These are phyloP conservation scores for Coregonus sp. DNA, from an alignment of 2,797 vertebrate genomes.

Conservation along the genomic window DNA sequence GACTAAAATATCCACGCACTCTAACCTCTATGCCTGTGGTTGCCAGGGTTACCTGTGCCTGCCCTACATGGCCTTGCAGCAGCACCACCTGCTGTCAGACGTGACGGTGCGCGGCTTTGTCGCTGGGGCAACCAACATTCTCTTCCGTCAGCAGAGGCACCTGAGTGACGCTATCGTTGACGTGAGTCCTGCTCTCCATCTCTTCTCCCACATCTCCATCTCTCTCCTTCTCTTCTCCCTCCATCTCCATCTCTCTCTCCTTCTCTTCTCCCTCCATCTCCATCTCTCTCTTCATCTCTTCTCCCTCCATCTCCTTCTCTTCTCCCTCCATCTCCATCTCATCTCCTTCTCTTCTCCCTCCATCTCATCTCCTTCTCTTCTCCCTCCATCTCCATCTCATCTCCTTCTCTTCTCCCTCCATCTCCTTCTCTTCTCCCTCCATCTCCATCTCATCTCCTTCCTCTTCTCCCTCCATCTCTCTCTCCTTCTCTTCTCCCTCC, in stretches of 20 bases:
- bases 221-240: neutral
- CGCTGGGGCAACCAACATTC: constrained; percentile 94
- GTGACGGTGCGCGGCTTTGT: constrained; percentile 91
- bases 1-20: no score
- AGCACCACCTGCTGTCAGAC: constrained; percentile 95
- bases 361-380: neutral
- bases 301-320: neutral
- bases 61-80: constrained; percentile 98
- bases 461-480: neutral
- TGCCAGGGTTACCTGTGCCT: constrained; percentile 93
- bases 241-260: neutral
- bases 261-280: neutral
- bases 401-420: no score
- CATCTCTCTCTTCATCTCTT: neutral
- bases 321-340: no score
- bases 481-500: neutral
- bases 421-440: no score
- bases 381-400: neutral
- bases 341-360: no score
- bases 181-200: constrained; percentile 60
- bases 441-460: no score
- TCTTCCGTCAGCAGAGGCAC: constrained; percentile 95
- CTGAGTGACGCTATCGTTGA: constrained; percentile 93
- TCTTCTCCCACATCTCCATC: neutral
- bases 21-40: constrained; percentile 28